Base-by-base conservation (phyloP, 2,113 vertebrate species). In the Sinocyclocheilus anshuiensis region DNA sequence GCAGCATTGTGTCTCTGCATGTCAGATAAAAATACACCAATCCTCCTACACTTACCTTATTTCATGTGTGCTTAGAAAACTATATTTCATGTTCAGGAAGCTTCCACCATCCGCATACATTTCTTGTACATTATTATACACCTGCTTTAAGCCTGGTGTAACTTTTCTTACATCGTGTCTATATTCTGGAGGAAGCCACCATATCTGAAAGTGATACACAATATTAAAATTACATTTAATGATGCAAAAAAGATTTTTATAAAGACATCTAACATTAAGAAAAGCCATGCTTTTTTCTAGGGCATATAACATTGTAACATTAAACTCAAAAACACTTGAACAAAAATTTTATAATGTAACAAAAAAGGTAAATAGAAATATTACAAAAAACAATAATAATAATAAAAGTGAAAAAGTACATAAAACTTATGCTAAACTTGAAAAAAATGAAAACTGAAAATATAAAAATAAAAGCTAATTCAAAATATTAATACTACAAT, bases 61-160 rank as follows among this genome's bases (percentile, higher is more conserved):
- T 75, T 96, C 72, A 48, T 90, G 42, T 1, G 91, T 74, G 53
- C 89, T 94, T 74, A 97, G 84, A 0, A 90, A 82, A 89, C 91
- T 97, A 89, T 98, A 98, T 22, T 94, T 96, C 75, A 97, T 81
- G 88, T 99, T 99, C 80, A 95, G 89, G 33, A 92, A 87, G 4
- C 87, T 87, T 59, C 91, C 94, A 0, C 78, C 67, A 55, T 95
- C 83, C 0, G 83, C 2, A 0, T 10, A 0, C 91, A 91, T 88
- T 57, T 86, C 69, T 0, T 36, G 0, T 81, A 88, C 86, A 9
- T 90, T 91, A n/a, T 92, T 87, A 0, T 97, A 98, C 80, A 98
- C 76, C 36, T 99, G 97, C 45, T 87, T 94, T 90, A 99, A 92
- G 0, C 89, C 89, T 2, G 96, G 95, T 53, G 93, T 94, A 6